These are phyloP conservation scores for Suncus etruscus DNA, from an alignment of 2,113 vertebrate genomes.

Conservation along the genomic window DNA sequence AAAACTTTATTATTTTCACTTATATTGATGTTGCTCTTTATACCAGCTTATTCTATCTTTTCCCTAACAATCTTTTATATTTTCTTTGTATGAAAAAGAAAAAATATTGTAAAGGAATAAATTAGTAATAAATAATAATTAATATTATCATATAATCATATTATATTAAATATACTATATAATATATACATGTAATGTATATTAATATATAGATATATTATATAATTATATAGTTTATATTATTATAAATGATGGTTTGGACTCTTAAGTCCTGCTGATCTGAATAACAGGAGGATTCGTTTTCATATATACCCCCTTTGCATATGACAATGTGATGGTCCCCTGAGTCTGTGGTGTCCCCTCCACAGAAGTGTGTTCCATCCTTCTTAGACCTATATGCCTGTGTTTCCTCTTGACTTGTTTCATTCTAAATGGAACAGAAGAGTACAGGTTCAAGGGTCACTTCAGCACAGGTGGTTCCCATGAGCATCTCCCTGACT, in stretches of 20 bases:
- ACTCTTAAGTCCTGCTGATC: neutral
- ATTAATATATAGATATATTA: no score
- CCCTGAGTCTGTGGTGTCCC: neutral
- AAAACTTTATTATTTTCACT: neutral
- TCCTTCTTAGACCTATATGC: neutral
- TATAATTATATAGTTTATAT: no score
- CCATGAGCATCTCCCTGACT: slow-evolving; percentile 55
- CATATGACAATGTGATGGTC: neutral
- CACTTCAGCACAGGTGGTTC: slow-evolving; percentile 13
- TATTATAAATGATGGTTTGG: no score
- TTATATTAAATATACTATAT: no score
- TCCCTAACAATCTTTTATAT: neutral
- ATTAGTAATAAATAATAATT: no score
- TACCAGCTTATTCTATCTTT: slow-evolving; percentile 4
- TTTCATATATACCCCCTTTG: neutral
- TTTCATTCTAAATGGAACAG: neutral
- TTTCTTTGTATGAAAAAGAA: slow-evolving; percentile 24
- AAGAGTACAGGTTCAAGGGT: neutral
- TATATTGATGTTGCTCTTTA: neutral
- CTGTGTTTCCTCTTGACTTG: neutral
- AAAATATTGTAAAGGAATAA: neutral
- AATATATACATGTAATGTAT: no score
- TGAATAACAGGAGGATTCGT: neutral
- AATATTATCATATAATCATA: no score
- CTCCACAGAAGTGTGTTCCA: neutral